Evolutionary conservation across 2,888 invertebrate genomes (phyloP), one percentile per base, ranked within the genome.

Genomic region (Copidosoma aretas): DNA sequence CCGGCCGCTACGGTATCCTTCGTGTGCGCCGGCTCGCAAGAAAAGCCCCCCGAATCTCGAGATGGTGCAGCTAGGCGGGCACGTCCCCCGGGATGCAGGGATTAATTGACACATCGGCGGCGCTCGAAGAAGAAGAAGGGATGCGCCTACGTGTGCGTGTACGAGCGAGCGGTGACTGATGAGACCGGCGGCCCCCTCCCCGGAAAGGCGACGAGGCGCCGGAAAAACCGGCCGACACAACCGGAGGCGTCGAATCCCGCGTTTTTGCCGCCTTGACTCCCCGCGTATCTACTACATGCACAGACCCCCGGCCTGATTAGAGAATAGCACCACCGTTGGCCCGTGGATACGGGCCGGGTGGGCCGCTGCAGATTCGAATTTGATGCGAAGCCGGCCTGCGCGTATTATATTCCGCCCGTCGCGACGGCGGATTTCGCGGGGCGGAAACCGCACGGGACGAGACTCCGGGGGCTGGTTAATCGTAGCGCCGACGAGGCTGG

Each of bases 81-180:
- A 24, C 65, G 71, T 77, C 81, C 78, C 79, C 59, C 56, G 78
- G 79, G 80, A 79, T 76, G 77, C 76, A 75, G 75, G 81, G 80
- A 82, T 82, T 83, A 83, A 82, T 83, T 83, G 83, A 83, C 83
- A 83, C 82, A 83, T 83, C 79, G 82, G 80, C 79, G 81, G 79
- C 75, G 71, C 22, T 21, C 54, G 43, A 4, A 12, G 43, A 17
- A 17, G 58, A 71, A 71, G 71, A 74, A 73, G 75, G 61, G 52
- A 54, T 54, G 60, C 49, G 68, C 43, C 39, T n/a, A 22, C 39
- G 22, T 19, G 19, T 53, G 67, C 61, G 72, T n/a, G 70, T 65
- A 62, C 39, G 62, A 65, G 52, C 73, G 72, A n/a, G n/a, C 71
- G 76, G 79, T 82, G 83, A 83, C 82, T 82, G 83, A 84, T 83